Evolutionary conservation across 2,797 vertebrate species (phyloP).

Genomic region (Rachycentron canadum): DNA sequence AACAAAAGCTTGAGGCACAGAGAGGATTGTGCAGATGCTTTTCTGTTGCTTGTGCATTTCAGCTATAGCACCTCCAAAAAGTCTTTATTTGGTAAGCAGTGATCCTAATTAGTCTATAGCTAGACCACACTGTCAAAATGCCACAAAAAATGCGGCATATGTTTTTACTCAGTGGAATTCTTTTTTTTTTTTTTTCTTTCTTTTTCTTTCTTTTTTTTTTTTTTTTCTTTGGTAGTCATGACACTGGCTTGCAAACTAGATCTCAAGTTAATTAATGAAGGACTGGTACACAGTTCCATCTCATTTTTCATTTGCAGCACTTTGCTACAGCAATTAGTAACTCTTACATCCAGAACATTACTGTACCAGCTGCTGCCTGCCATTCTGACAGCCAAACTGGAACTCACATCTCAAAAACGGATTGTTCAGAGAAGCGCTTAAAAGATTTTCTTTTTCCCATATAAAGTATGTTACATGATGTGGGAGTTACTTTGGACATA

Average conservation of each 20-base stretch:
- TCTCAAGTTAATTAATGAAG: conserved; percentile 60
- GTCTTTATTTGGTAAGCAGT: conserved; percentile 1
- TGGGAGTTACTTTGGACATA: conserved; percentile 22
- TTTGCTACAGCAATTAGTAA: conserved; percentile 68
- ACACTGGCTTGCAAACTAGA: conserved; percentile 44
- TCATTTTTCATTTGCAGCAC: conserved; percentile 65
- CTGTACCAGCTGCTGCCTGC: conserved; percentile 59
- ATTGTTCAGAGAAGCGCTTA: conserved; percentile 43
- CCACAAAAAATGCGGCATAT: background rate
- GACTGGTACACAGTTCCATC: conserved; percentile 42
- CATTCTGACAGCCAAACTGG: conserved; percentile 64
- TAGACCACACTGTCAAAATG: conserved; percentile 16
- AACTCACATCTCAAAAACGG: conserved; percentile 49
- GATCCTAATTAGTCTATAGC: conserved; percentile 19
- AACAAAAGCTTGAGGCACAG: background rate
- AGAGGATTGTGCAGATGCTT: background rate
- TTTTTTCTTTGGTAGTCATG: conserved; percentile 42
- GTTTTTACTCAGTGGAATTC: conserved; percentile 3
- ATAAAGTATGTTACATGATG: background rate
- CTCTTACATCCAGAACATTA: conserved; percentile 62
- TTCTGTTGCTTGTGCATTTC: conserved; percentile 22
- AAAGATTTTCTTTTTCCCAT: conserved; percentile 11
- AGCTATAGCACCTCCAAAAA: conserved; percentile 15
- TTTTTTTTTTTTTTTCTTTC: too few relatives aligned
- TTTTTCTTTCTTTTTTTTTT: too few relatives aligned